Evolutionary conservation across 2,113 vertebrate species (phyloP).

Genomic region (Carassius carassius): DNA sequence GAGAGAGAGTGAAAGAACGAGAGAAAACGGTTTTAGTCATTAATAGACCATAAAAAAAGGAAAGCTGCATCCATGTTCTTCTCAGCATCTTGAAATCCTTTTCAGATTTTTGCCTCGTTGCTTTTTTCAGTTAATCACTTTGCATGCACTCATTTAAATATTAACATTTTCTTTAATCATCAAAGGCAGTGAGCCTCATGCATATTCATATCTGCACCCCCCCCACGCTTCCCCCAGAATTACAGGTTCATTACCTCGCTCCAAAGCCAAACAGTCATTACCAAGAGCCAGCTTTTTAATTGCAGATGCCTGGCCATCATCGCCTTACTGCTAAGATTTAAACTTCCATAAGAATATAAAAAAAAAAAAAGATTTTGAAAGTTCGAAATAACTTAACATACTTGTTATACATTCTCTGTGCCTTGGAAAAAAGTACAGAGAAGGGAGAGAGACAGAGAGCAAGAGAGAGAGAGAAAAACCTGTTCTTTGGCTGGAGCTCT

Average conservation of each 20-base stretch:
- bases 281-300: conserved; percentile 73
- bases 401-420: conserved; percentile 78
- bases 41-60: conserved; percentile 65
- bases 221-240: conserved; percentile 88
- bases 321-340: conserved; percentile 53
- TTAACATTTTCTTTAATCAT: conserved; percentile 99
- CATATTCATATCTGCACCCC: conserved; percentile 94
- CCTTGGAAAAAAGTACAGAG: conserved; percentile 35
- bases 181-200: conserved; percentile 99
- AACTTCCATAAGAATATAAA: conserved; percentile 51
- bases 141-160: conserved; percentile 99
- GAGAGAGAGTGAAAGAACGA: conserved; percentile 44
- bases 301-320: conserved; percentile 66
- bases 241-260: conserved; percentile 99
- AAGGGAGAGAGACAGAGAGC: conserved; percentile 40
- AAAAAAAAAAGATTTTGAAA: conserved; percentile 68
- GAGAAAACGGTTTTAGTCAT: conserved; percentile 56
- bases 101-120: conserved; percentile 88
- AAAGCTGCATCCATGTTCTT: conserved; percentile 75
- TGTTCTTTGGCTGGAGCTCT: too few relatives aligned
- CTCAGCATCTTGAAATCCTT: conserved; percentile 84
- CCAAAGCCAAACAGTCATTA: conserved; percentile 97
- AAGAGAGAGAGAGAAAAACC: conserved; percentile 3
- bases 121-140: conserved; percentile 94
- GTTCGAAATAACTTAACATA: conserved; percentile 85